Evolutionary conservation across 1,140 invertebrate species (phyloP).

Genomic region (Pachypeltis micranthus): DNA sequence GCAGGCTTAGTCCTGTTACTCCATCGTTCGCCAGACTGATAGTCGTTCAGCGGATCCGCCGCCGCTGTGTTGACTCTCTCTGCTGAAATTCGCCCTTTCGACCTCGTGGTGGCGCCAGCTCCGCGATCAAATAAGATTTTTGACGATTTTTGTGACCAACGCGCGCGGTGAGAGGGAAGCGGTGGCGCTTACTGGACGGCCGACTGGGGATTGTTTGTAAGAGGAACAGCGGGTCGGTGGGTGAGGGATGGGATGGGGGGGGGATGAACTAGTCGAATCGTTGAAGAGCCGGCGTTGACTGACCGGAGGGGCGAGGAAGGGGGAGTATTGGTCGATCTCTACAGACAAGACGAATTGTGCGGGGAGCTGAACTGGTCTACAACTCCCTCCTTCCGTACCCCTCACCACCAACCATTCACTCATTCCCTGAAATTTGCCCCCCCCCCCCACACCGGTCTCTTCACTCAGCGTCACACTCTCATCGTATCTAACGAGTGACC

Average conservation of each 20-base stretch:
- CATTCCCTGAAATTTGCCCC: too few relatives aligned
- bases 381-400: background rate
- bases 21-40: too few relatives aligned
- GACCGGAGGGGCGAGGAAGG: background rate
- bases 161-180: too few relatives aligned
- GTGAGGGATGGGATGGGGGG: background rate
- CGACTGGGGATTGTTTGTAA: background rate
- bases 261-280: too few relatives aligned
- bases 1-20: too few relatives aligned
- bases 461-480: too few relatives aligned
- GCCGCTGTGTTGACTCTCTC: background rate
- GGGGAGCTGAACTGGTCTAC: constrained; percentile 1
- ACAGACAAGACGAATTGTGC: background rate
- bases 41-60: too few relatives aligned
- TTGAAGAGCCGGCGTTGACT: background rate
- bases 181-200: background rate
- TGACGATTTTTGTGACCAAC: too few relatives aligned
- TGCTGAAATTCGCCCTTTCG: background rate
- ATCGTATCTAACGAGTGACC: too few relatives aligned
- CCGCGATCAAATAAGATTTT: background rate
- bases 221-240: too few relatives aligned
- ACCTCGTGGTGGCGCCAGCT: constrained; percentile 1
- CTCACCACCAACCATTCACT: background rate
- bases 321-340: constrained; percentile 1
- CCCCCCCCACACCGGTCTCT: too few relatives aligned